Conservation (phyloP, 2,797 vertebrate genomes). For the Rhabdophis nuchalis region DNA sequence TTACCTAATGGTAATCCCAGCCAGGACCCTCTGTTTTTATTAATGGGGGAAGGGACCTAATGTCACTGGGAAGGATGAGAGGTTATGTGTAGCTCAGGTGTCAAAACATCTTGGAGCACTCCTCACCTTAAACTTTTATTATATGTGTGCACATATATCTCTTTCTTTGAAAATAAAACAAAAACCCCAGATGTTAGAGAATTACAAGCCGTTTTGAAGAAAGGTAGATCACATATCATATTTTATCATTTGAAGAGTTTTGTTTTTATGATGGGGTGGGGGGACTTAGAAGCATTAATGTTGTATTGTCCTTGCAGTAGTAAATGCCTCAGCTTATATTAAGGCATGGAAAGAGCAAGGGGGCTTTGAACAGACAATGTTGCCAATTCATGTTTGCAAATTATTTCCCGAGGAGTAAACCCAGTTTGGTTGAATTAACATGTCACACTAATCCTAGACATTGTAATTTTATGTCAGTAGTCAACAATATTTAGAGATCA, state of each 20-base stretch:
- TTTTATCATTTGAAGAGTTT: background rate
- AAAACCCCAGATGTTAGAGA: background rate
- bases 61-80: background rate
- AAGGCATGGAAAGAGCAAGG: background rate
- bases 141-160: background rate
- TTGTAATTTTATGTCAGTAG: background rate
- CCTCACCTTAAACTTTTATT: background rate
- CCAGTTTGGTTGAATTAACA: background rate
- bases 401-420: background rate
- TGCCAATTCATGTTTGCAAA: background rate
- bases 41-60: background rate
- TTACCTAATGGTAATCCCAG: background rate
- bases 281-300: background rate
- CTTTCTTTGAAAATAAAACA: background rate
- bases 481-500: background rate
- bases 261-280: background rate
- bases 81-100: background rate
- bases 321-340: background rate
- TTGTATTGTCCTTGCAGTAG: background rate
- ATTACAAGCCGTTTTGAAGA: background rate
- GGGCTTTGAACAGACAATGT: background rate
- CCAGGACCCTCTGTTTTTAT: background rate
- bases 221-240: background rate
- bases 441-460: background rate
- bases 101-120: background rate